phyloP scores from a whole-genome alignment of 2,888 invertebrate species.

The Drosophila nigritarsus region DNA sequence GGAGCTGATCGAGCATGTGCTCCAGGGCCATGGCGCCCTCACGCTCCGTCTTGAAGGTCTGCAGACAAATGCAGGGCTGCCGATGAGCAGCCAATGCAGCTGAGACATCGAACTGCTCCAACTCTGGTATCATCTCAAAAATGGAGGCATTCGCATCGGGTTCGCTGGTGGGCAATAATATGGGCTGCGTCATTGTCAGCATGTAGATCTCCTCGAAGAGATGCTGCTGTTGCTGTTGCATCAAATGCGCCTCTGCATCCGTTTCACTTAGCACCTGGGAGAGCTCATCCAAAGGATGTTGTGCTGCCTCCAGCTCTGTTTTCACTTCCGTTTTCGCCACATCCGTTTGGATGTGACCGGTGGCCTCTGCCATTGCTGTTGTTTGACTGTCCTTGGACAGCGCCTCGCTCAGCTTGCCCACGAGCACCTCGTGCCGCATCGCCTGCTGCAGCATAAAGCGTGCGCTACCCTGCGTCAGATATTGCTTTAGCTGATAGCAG shows the following conservation, averaged over 20 bases:
- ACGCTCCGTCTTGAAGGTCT: constrained; percentile 90
- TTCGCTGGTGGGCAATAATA: not conserved
- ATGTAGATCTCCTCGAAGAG: constrained; percentile 88
- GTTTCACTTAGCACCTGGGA: constrained; percentile 76
- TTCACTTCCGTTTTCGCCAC: constrained; percentile 16
- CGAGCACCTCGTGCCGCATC: constrained; percentile 87
- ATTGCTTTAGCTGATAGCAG: constrained; percentile 92
- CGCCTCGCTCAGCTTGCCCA: constrained; percentile 87
- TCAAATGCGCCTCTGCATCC: constrained; percentile 83
- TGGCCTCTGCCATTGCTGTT: constrained; percentile 41
- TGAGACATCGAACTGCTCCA: constrained; percentile 89
- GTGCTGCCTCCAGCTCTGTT: not conserved
- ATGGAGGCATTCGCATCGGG: constrained; percentile 70
- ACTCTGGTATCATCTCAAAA: constrained; percentile 89
- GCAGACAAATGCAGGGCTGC: constrained; percentile 90
- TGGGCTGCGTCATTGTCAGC: constrained; percentile 89
- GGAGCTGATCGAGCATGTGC: constrained; percentile 88
- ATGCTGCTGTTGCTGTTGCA: constrained; percentile 85
- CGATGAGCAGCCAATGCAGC: constrained; percentile 86
- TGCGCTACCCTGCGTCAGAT: constrained; percentile 88
- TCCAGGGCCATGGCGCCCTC: constrained; percentile 91
- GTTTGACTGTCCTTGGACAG: constrained; percentile 84
- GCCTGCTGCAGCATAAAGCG: constrained; percentile 88
- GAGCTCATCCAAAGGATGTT: constrained; percentile 70
- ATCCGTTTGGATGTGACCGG: not conserved